Conservation (phyloP, 2,888 invertebrate species). For the Phaedon cochleariae region DNA sequence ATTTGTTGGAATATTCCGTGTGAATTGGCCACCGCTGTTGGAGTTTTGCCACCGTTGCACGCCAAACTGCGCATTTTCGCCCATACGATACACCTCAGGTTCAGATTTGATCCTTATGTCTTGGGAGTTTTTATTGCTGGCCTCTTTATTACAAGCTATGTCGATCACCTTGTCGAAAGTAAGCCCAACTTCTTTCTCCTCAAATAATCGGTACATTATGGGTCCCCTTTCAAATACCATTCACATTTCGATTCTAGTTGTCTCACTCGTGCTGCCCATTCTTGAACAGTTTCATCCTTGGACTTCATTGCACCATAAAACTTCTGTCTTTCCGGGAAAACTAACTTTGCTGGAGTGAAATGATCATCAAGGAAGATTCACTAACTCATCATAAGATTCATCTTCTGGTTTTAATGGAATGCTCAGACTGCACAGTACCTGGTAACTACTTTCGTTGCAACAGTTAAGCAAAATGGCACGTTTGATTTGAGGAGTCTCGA, state of each 20-base stretch:
- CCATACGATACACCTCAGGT: not conserved
- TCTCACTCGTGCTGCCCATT: constrained; percentile 20
- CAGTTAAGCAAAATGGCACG: no score
- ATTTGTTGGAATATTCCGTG: not conserved
- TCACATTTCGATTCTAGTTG: constrained; percentile 16
- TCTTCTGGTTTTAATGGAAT: no score
- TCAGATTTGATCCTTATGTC: not conserved
- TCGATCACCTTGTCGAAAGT: constrained; percentile 12
- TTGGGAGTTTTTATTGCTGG: not conserved
- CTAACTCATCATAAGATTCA: no score
- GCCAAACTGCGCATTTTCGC: not conserved
- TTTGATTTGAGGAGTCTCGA: no score
- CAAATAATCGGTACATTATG: constrained; percentile 13
- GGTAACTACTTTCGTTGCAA: no score
- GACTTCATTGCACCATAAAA: constrained; percentile 31
- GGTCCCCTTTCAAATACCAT: constrained; percentile 17
- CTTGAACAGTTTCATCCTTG: constrained; percentile 22
- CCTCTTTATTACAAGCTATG: constrained; percentile 12
- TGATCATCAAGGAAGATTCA: constrained; percentile 1
- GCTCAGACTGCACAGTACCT: no score
- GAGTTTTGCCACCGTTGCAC: not conserved
- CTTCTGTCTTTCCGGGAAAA: constrained; percentile 17
- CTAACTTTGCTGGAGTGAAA: constrained; percentile 18
- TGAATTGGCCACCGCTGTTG: not conserved
- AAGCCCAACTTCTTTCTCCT: constrained; percentile 10